Base-by-base conservation (phyloP, 2,888 invertebrate genomes). In the Graphium colonna region DNA sequence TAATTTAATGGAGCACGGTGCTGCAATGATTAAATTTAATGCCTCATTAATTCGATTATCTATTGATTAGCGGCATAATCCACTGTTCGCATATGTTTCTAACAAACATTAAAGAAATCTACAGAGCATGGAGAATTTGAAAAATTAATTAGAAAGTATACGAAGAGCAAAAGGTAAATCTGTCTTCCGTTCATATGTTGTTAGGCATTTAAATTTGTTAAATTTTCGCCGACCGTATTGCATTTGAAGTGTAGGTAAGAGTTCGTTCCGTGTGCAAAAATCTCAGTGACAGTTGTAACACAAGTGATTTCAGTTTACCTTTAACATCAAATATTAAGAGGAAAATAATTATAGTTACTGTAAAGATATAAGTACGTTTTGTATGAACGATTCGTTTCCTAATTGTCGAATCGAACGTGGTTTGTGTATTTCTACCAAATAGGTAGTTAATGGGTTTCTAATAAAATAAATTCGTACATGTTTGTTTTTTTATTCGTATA, bases 381-480 rank as follows among this genome's bases (percentile, higher is more conserved):
- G 50, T 55, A 50, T 36, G 63, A 64, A 51, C 51, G 15, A 63
- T 67, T 72, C 64, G 61, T 67, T 71, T 68, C 58, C 55, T 61
- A 67, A 69, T 61, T 67, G 68, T 68, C 60, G 66, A 42, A 71
- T 67, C 59, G 73, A 64, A 67, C 66, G 63, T 45, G 60, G 65
- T 59, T 63, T 62, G 63, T 70, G 64, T 71, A 73, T 69, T 76
- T 73, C 67, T 77, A 81, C 73, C 74, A 62, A 60, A 65, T 75
- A 71, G 75, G 65, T 79, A 78, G 69, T 63, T 65, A 62, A 71
- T 67, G 75, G 67, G 71, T 78, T 82, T 82, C 75, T 78, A 81
- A 80, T 82, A 66, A 77, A 64, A 70, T 64, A 63, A 73, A 72
- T 57, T 61, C 62, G 51, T 40, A 10, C 7, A n/a, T 26, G 17